Conservation (phyloP, 2,888 invertebrate genomes). For the Bugula neritina region DNA sequence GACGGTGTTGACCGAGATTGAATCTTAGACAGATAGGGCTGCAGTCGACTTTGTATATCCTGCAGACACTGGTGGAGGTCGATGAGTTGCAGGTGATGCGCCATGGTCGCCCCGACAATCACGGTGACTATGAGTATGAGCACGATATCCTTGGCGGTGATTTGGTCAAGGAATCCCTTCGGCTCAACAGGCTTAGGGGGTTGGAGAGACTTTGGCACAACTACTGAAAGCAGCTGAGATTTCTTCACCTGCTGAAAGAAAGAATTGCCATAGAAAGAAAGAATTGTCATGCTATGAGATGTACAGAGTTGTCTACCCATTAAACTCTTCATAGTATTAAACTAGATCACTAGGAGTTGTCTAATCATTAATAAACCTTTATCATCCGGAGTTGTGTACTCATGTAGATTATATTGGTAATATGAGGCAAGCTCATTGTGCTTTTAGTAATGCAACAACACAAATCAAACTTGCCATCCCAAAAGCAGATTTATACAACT, state of each 20-base stretch:
- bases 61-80: neutral
- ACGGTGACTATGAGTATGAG: neutral
- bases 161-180: constrained; percentile 4
- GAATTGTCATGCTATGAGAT: no score
- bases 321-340: no score
- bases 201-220: constrained; percentile 10
- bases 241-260: constrained; percentile 2
- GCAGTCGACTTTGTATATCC: neutral
- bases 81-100: neutral
- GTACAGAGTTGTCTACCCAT: no score
- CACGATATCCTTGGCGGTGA: neutral
- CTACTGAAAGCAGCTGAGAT: neutral
- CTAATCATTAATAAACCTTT: no score
- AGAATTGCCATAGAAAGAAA: neutral
- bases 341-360: no score
- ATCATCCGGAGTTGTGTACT: no score
- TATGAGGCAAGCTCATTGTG: no score
- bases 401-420: no score
- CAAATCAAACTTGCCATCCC: no score
- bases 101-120: neutral
- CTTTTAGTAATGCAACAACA: no score
- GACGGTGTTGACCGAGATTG: neutral
- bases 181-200: neutral
- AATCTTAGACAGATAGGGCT: neutral
- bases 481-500: no score